Evolutionary conservation across 2,113 vertebrate species (phyloP).

Genomic region (Neogale vison): DNA sequence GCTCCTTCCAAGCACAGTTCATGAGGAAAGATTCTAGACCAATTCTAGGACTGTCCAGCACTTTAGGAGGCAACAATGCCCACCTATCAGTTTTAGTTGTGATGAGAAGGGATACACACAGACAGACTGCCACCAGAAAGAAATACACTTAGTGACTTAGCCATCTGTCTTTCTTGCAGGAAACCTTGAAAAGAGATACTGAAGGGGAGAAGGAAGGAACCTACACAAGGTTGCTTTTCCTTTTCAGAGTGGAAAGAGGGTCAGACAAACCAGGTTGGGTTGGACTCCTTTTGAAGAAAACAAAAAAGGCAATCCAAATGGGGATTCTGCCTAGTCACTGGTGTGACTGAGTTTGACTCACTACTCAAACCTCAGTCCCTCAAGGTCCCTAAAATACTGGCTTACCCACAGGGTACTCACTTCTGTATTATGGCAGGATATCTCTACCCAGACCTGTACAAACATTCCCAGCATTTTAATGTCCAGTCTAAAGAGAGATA

Average conservation of each 20-base stretch:
- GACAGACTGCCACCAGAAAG: background rate
- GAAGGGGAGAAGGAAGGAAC: background rate
- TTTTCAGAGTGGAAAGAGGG: background rate
- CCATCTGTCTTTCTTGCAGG: background rate
- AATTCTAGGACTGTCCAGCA: background rate
- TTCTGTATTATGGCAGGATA: background rate
- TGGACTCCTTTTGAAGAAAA: background rate
- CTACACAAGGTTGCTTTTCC: background rate
- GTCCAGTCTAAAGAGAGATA: background rate
- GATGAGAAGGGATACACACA: background rate
- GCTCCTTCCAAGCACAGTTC: background rate
- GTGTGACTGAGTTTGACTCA: background rate
- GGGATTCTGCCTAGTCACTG: background rate
- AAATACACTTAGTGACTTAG: background rate
- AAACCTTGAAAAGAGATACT: background rate
- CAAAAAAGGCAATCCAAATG: background rate
- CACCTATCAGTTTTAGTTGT: background rate
- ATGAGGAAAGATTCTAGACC: background rate
- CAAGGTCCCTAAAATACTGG: background rate
- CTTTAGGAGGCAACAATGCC: background rate
- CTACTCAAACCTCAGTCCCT: background rate
- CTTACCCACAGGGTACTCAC: background rate
- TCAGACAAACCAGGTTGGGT: background rate
- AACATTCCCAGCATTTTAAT: background rate
- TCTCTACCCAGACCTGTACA: background rate